Percentiles rank a stretch among this genome's conserved stretches.
phyloP scores from a whole-genome alignment of 2,888 invertebrate species.

The Stenurella melanura region DNA sequence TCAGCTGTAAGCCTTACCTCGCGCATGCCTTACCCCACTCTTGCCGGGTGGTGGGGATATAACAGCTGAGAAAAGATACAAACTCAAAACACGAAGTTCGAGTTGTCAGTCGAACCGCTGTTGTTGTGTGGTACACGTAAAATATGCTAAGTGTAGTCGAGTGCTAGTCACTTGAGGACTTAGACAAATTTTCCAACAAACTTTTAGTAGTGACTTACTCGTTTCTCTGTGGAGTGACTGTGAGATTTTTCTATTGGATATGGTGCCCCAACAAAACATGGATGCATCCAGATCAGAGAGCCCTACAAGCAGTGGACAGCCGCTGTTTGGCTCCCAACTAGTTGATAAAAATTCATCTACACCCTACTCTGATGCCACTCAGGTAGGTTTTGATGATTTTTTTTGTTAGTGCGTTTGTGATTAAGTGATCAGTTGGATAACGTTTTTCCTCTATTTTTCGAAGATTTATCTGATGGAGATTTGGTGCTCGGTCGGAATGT shows the following conservation, averaged over 20 bases:
- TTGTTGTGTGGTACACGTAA: slow-evolving; percentile 69
- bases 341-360: slow-evolving; percentile 94
- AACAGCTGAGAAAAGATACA: slow-evolving; percentile 73
- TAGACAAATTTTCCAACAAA: slow-evolving; percentile 62
- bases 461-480: neutral
- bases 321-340: slow-evolving; percentile 92
- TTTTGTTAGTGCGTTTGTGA: slow-evolving; percentile 2
- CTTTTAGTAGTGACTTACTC: slow-evolving; percentile 47
- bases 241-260: slow-evolving; percentile 68
- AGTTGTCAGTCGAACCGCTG: slow-evolving; percentile 77
- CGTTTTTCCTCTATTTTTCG: slow-evolving; percentile 1
- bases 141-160: slow-evolving; percentile 69
- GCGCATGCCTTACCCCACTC: slow-evolving; percentile 67
- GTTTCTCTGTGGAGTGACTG: slow-evolving; percentile 31
- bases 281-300: slow-evolving; percentile 71
- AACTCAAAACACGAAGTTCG: slow-evolving; percentile 74
- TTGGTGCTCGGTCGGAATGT: neutral
- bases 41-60: slow-evolving; percentile 61
- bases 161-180: slow-evolving; percentile 69
- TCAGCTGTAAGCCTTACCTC: slow-evolving; percentile 66
- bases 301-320: slow-evolving; percentile 78
- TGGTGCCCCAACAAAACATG: slow-evolving; percentile 84
- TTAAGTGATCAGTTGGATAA: slow-evolving; percentile 29
- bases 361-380: slow-evolving; percentile 98
- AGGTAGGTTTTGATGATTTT: slow-evolving; percentile 79